Base-by-base conservation (phyloP, 1,140 invertebrate genomes). In the Delia radicum region DNA sequence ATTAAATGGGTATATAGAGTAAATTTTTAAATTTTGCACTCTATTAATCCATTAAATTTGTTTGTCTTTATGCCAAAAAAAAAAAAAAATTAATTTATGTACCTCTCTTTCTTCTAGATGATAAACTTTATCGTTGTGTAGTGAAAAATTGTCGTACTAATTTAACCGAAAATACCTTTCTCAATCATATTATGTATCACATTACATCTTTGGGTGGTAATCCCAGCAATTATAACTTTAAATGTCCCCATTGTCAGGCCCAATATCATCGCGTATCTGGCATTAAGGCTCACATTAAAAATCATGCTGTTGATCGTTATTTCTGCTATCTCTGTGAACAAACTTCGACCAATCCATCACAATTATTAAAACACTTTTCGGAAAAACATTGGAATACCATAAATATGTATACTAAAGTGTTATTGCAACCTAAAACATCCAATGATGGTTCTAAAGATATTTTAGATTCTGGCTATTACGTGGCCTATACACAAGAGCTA, bases 291-390 rank as follows among this genome's bases (percentile, higher is more conserved):
- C 73, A 78, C 86, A 27, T 65, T 81, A n/a, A 81, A 85, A 37
- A 84, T 85, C 78, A 79, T 87, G 28, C 89, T 87, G 31, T 85
- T 89, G 0, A 82, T 87, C 42, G 79, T 83, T 21, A 85, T 87
- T 76, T 87, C 79, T 83, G 82, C 42, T 77, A 73, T 27, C 10
- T 79, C 12, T 83, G 82, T 62, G 73, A 55, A 5, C 37, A 24
- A 13, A 77, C 78, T 4, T 28, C 29, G 15, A 21, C 62, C 21
- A 80, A 82, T 29, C 73, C 84, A 2, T 76, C 77, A 31, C 88
- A 88, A 75, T 85, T 87, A 0, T 62, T 79, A 2, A 75, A 81
- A 15, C 91, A 93, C 79, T 88, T 92, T 84, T 90, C 89, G 75
- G 77, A 81, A 24, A 87, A 87, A 28, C 91, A 92, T 79, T 89